These are phyloP conservation scores for Heliangelus exortis DNA, from an alignment of 2,797 vertebrate genomes.

Conservation along the genomic window DNA sequence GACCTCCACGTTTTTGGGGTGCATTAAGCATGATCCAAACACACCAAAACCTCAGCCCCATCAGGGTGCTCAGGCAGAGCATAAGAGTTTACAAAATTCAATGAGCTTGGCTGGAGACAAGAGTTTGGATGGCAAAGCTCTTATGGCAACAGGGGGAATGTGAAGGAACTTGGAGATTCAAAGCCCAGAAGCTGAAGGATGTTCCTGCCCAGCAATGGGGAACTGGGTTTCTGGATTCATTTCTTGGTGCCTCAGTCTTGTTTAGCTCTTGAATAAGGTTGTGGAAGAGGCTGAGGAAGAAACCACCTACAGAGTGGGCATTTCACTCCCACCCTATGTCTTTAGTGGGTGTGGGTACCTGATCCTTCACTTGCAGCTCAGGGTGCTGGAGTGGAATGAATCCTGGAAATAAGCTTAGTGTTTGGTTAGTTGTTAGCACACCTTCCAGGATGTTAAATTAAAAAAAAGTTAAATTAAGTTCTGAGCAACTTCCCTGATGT, in stretches of 20 bases:
- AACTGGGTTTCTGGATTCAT: background rate
- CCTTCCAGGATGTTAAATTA: background rate
- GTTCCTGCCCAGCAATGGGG: background rate
- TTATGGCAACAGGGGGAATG: background rate
- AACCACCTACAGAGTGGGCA: too few relatives aligned
- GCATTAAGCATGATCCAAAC: background rate
- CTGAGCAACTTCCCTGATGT: background rate
- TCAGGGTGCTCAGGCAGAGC: background rate
- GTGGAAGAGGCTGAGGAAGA: background rate
- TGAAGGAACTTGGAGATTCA: background rate
- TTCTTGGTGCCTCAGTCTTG: background rate
- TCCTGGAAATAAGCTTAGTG: background rate
- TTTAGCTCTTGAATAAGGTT: background rate
- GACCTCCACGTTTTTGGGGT: background rate
- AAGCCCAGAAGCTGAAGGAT: background rate
- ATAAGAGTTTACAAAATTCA: background rate
- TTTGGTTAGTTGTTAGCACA: background rate
- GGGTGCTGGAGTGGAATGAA: background rate
- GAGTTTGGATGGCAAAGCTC: background rate
- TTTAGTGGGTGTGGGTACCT: background rate
- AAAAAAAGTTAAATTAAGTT: background rate
- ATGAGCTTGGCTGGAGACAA: background rate
- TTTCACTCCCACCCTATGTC: background rate
- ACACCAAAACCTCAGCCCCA: rapidly evolving
- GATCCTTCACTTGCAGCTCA: background rate